Percentiles rank a stretch among this genome's conserved stretches.
These are phyloP conservation scores for Ceratosolen fusciceps DNA, from an alignment of 1,140 invertebrate species.

Conservation along the genomic window DNA sequence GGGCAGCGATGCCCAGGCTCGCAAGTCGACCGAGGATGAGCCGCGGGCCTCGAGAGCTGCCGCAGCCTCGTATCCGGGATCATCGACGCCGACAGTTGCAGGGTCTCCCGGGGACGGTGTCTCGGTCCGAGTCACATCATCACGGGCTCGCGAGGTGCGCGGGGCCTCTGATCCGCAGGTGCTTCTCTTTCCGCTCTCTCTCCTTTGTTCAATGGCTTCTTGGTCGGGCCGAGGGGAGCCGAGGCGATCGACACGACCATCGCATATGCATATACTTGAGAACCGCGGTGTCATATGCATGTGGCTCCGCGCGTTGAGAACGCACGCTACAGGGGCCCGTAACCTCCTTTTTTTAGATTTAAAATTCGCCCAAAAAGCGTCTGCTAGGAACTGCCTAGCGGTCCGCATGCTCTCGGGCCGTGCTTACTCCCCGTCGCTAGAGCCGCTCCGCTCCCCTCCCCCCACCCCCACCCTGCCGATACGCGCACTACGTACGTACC, in stretches of 20 bases:
- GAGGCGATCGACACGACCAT: conserved; percentile 35
- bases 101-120: no score
- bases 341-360: not conserved
- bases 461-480: no score
- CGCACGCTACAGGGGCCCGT: conserved; percentile 3
- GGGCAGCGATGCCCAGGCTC: conserved; percentile 3
- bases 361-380: conserved; percentile 23
- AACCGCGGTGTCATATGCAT: conserved; percentile 30
- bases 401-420: no score
- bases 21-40: not conserved
- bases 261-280: conserved; percentile 48
- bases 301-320: conserved; percentile 54
- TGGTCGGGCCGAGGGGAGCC: conserved; percentile 12
- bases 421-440: no score
- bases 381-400: not conserved
- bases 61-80: not conserved
- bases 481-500: no score
- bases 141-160: no score
- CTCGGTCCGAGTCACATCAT: conserved; percentile 19
- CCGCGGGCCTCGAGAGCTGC: not conserved
- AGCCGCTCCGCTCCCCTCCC: no score
- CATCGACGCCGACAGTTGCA: conserved; percentile 15
- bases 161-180: conserved; percentile 26
- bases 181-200: conserved; percentile 33
- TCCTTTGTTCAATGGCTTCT: conserved; percentile 55